Base-by-base conservation (phyloP, 2,797 vertebrate species). In the Anguilla megastoma region DNA sequence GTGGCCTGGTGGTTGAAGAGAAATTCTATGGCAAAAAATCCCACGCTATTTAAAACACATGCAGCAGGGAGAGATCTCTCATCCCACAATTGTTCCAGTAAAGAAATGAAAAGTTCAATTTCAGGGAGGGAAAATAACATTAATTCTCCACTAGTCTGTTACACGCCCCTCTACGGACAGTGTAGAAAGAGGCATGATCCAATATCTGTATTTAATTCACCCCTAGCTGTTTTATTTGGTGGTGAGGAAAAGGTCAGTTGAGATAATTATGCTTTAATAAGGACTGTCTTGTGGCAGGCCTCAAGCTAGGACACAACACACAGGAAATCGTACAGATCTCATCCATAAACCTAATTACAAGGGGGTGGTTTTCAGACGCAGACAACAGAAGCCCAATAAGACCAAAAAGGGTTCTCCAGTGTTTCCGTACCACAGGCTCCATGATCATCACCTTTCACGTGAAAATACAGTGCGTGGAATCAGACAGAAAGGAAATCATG, bases 401-500 rank as follows among this genome's bases (percentile, higher is more conserved):
- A 18, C 56, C 56, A 58, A 58, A 58, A 58, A 58, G 56, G 56
- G 56, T 58, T 58, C 56, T 58, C 56, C 56, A 2, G 3, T 58
- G 56, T 58, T 58, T 58, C 56, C 9, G 52, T 58, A 58, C 16
- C 56, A 58, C 56, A 58, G 14, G 16, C 16, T 58, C 14, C 56
- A 58, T 58, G 14, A 58, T 58, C 56, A 58, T 16, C 12, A 58
- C 56, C 56, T 58, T 58, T 58, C 56, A 16, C 2, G 16, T 58
- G 56, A 58, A 58, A 58, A 58, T 58, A 18, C 56, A 3, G 56
- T 58, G 16, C 84, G 63, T 16, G 45, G 82, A 50, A 52, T 48
- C 50, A 36, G 50, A 36, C 69, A 90, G 60, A 88, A 85, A 80
- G 24, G 87, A n/a, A 89, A 88, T n/a, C 52, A 84, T 33, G 76